phyloP scores from a whole-genome alignment of 23 tunicate genomes.

The Aplidium turbinatum region DNA sequence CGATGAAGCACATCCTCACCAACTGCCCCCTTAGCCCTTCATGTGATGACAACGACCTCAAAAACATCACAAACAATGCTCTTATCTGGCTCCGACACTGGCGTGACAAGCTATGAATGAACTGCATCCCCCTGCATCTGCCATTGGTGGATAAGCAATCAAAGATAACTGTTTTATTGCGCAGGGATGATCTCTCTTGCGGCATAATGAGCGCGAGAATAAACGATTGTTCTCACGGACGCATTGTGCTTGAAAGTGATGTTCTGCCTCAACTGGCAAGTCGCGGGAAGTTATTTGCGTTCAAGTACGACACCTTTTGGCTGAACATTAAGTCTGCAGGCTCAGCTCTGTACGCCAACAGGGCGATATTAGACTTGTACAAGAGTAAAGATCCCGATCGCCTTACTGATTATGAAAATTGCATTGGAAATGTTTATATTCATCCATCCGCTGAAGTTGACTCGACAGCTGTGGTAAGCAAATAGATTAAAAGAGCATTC shows the following conservation, averaged over 20 bases:
- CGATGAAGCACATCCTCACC: too few relatives aligned
- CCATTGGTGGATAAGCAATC: too few relatives aligned
- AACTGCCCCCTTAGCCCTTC: too few relatives aligned
- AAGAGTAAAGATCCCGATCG: conserved; percentile 73
- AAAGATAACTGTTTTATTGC: too few relatives aligned
- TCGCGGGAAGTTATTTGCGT: conserved; percentile 85
- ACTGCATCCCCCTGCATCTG: too few relatives aligned
- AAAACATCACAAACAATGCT: too few relatives aligned
- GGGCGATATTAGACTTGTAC: conserved; percentile 78
- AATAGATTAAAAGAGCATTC: too few relatives aligned
- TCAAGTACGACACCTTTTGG: conserved; percentile 64
- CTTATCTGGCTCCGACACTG: too few relatives aligned
- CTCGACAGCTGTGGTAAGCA: conserved; percentile 72
- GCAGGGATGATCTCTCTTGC: too few relatives aligned
- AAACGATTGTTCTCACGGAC: not conserved
- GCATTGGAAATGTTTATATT: conserved; percentile 73
- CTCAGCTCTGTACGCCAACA: conserved; percentile 89
- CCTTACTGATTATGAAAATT: conserved; percentile 37
- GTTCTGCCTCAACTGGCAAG: conserved; percentile 63
- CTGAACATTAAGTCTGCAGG: conserved; percentile 97
- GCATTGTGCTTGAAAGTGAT: conserved; percentile 66
- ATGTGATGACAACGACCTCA: too few relatives aligned
- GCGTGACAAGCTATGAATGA: too few relatives aligned
- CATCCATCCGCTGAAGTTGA: conserved; percentile 90
- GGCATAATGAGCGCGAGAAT: too few relatives aligned